Base-by-base conservation (phyloP, 2,113 vertebrate genomes). In the Ciconia maguari region DNA sequence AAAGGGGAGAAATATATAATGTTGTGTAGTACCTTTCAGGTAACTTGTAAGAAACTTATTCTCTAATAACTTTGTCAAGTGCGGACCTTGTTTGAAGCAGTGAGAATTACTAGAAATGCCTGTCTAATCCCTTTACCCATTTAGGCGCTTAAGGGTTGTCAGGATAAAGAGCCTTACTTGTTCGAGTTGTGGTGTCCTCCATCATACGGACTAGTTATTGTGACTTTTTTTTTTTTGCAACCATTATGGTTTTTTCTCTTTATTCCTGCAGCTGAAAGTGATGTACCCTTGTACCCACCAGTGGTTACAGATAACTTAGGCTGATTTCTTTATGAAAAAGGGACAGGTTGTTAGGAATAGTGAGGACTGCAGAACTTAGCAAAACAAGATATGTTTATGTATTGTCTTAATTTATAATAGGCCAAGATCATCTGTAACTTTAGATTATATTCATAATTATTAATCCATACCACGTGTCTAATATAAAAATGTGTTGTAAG, bases 231-330 rank as follows among this genome's bases (percentile, higher is more conserved):
- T 32, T 54, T 72, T 60, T 70, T 76, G 25, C 60, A 83, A 1
- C 21, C 2, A 0, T 44, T 41, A 8, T 1, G 8, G 0, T 49
- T 57, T 57, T 70, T 17, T 17, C 19, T 62, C 12, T 34, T 30
- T 32, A 9, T 49, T 54, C 41, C 46, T 76, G 30, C 30, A 81
- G 49, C 38, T 70, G 38, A n/a, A 69, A 60, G 52, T 20, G 21
- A 27, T 36, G 32, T 34, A 71, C 11, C 11, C 34, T 48, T 58
- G 30, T 87, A 66, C 8, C 5, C 11, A 71, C 17, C 44, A 22
- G 34, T 57, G 24, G n/a, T 64, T 83, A 44, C 44, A 83, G n/a
- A 30, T 79, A 55, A 55, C 5, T 52, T 65, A 32, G 21, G 41
- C 62, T 57, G 20, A 54, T 85, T 65, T 41, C 16, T 52, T 64